Conservation (phyloP, 2,113 vertebrate genomes). For the Lucifuga dentata region DNA sequence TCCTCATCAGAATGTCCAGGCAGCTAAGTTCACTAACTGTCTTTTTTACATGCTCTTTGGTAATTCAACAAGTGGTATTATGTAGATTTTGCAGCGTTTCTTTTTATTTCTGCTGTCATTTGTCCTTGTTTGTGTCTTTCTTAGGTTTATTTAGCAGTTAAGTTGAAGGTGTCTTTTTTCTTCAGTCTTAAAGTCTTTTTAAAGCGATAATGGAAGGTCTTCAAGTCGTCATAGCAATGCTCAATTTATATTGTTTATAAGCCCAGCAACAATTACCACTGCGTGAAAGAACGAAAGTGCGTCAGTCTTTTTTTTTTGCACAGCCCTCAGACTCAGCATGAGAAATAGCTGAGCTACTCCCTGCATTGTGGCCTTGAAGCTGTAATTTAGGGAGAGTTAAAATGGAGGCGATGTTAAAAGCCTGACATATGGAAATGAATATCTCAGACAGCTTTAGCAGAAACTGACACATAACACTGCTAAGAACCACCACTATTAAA, state of each 20-base stretch:
- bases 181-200: slow-evolving; percentile 19
- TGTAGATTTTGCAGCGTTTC: slow-evolving; percentile 14
- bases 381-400: slow-evolving; percentile 80
- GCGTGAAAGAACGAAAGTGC: slow-evolving; percentile 51
- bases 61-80: neutral
- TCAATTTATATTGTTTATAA: slow-evolving; percentile 40
- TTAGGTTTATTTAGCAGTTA: neutral
- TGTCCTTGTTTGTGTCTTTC: slow-evolving; percentile 8
- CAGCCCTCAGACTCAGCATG: slow-evolving; percentile 50
- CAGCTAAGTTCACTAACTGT: slow-evolving; percentile 24
- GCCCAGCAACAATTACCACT: slow-evolving; percentile 27
- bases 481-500: neutral
- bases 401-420: slow-evolving; percentile 65
- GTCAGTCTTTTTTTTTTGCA: slow-evolving; percentile 62
- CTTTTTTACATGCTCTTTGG: neutral
- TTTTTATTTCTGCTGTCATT: slow-evolving; percentile 1
- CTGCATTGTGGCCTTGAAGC: slow-evolving; percentile 72
- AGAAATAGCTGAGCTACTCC: slow-evolving; percentile 64
- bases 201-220: slow-evolving; percentile 18
- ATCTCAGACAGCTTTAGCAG: slow-evolving; percentile 33
- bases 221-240: neutral
- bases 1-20: slow-evolving; percentile 29
- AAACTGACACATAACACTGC: neutral
- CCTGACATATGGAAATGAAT: slow-evolving; percentile 46
- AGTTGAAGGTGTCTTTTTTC: neutral